Evolutionary conservation across 2,797 vertebrate genomes (phyloP).

Genomic region (Periophthalmus magnuspinnatus): DNA sequence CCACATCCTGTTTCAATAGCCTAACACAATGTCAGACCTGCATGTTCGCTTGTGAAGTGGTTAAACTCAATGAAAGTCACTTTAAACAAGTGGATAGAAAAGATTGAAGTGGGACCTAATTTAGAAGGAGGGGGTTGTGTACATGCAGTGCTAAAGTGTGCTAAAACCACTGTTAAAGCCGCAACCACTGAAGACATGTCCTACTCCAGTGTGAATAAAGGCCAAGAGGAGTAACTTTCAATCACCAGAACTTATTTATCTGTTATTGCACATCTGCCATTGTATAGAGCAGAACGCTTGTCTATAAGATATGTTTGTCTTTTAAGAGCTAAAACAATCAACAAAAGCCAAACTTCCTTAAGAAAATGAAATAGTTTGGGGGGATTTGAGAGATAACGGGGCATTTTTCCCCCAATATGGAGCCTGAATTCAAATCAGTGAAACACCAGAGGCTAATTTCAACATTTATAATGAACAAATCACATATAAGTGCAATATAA

Average conservation of each 20-base stretch:
- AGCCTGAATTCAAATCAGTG: not conserved
- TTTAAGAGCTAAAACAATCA: too few relatives aligned
- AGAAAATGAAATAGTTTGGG: not conserved
- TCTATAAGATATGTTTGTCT: too few relatives aligned
- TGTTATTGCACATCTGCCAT: not conserved
- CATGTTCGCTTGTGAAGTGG: slow-evolving; percentile 57
- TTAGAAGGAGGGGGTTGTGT: slow-evolving; percentile 38
- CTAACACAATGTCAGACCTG: slow-evolving; percentile 22
- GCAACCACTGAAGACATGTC: slow-evolving; percentile 38
- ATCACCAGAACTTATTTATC: not conserved
- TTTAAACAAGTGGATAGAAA: slow-evolving; percentile 35
- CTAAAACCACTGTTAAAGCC: slow-evolving; percentile 45
- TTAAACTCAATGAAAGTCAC: slow-evolving; percentile 44
- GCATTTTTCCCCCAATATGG: not conserved
- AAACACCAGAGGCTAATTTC: not conserved
- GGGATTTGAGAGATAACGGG: too few relatives aligned
- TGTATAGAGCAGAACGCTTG: too few relatives aligned
- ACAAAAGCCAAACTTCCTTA: not conserved
- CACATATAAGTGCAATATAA: not conserved
- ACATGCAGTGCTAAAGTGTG: slow-evolving; percentile 6
- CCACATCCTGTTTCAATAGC: slow-evolving; percentile 68
- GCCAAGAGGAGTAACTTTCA: slow-evolving; percentile 8
- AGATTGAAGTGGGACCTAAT: slow-evolving; percentile 40
- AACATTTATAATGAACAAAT: not conserved
- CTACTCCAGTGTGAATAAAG: not conserved